Percentiles rank a stretch among this genome's conserved stretches.
Conservation (phyloP, 2,888 invertebrate genomes). For the Autographa gamma region DNA sequence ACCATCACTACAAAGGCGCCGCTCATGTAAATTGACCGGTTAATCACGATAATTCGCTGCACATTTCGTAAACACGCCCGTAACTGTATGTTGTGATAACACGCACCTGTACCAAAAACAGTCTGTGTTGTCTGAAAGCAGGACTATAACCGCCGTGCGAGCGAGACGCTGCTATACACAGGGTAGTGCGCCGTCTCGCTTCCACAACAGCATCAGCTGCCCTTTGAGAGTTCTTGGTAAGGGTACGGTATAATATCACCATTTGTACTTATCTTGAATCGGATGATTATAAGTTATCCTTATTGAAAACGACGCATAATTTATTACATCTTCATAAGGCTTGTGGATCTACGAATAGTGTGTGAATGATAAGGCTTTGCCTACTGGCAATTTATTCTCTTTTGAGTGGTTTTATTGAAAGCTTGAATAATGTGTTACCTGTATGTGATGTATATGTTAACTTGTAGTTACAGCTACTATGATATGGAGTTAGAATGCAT, state of each 20-base stretch:
- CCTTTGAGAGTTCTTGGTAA: too few species aligned
- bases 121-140: too few species aligned
- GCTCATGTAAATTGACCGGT: conserved; percentile 52
- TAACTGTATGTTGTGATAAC: conserved; percentile 19
- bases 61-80: conserved; percentile 14
- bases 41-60: conserved; percentile 49
- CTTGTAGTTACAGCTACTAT: too few species aligned
- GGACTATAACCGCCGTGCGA: too few species aligned
- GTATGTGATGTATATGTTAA: too few species aligned
- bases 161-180: too few species aligned
- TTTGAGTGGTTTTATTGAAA: background rate
- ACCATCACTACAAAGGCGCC: conserved; percentile 49
- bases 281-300: conserved; percentile 6
- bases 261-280: conserved; percentile 21
- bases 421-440: background rate
- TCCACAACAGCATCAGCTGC: too few species aligned
- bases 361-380: background rate
- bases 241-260: conserved; percentile 18
- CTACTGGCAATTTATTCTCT: background rate
- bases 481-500: too few species aligned
- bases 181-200: too few species aligned
- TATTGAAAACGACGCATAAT: conserved; percentile 10
- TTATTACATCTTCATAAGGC: background rate
- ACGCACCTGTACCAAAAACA: background rate
- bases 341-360: background rate